Percentiles rank a stretch among this genome's conserved stretches.
phyloP scores from a whole-genome alignment of 2,888 invertebrate genomes.

The Rhamnusium bicolor region DNA sequence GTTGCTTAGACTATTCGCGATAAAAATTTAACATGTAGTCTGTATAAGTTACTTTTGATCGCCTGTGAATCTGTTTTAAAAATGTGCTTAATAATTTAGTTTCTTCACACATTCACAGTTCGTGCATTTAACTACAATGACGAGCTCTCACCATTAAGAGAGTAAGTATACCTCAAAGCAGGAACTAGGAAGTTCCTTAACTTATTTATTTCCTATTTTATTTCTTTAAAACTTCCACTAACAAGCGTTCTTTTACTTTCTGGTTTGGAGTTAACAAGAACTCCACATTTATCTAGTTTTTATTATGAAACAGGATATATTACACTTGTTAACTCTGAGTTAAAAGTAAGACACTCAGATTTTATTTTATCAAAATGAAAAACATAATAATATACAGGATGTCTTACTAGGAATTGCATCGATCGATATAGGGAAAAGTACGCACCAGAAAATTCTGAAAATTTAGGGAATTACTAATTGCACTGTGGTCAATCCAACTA shows the following conservation, averaged over 20 bases:
- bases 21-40: too few relatives aligned
- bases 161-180: not conserved
- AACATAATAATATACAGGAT: too few relatives aligned
- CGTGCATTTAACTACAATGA: conserved; percentile 7
- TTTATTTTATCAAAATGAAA: not conserved
- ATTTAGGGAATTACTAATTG: too few relatives aligned
- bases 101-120: not conserved
- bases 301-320: not conserved
- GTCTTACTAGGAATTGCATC: too few relatives aligned
- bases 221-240: conserved; percentile 24
- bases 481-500: too few relatives aligned
- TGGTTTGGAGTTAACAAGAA: conserved; percentile 1
- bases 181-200: not conserved
- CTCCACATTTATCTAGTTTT: not conserved
- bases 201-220: conserved; percentile 14
- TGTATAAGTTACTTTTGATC: too few relatives aligned
- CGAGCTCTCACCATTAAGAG: conserved; percentile 3
- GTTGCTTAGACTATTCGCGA: too few relatives aligned
- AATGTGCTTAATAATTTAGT: not conserved
- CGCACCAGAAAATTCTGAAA: too few relatives aligned
- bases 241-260: conserved; percentile 17
- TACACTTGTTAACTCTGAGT: not conserved
- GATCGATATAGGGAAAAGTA: too few relatives aligned
- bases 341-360: not conserved
- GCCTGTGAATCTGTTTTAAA: too few relatives aligned